Percentiles rank a stretch among this genome's conserved stretches.
phyloP scores from a whole-genome alignment of 2,113 vertebrate genomes.

The Campylomormyrus tamandua region DNA sequence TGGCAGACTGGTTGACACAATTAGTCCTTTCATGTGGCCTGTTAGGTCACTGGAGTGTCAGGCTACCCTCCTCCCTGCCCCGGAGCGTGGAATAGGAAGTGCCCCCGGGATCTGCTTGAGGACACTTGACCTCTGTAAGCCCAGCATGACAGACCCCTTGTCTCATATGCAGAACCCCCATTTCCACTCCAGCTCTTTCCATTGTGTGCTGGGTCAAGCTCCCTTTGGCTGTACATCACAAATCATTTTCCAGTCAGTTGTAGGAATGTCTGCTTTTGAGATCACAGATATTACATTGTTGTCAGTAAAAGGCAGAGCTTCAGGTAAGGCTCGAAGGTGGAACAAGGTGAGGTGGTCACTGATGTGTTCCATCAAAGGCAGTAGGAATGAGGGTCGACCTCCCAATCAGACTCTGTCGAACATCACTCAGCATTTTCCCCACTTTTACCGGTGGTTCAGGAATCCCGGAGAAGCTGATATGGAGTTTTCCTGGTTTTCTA shows the following conservation, averaged over 20 bases:
- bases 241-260: not conserved
- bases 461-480: not conserved
- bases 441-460: not conserved
- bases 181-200: not conserved
- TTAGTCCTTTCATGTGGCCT: not conserved
- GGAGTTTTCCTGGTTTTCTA: not conserved
- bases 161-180: not conserved
- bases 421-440: not conserved
- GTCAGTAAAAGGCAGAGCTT: not conserved
- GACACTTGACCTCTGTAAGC: not conserved
- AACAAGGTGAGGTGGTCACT: not conserved
- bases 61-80: not conserved
- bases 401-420: not conserved
- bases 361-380: not conserved
- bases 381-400: not conserved
- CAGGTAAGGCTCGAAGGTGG: not conserved
- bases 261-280: not conserved
- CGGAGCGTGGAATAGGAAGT: constrained; percentile 1
- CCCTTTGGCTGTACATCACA: not conserved
- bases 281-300: not conserved
- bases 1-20: not conserved
- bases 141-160: not conserved
- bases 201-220: not conserved
- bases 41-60: not conserved
- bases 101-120: not conserved